Evolutionary conservation across 2,888 invertebrate genomes (phyloP), one percentile per base, ranked within the genome.

Genomic region (Chorisops tibialis): DNA sequence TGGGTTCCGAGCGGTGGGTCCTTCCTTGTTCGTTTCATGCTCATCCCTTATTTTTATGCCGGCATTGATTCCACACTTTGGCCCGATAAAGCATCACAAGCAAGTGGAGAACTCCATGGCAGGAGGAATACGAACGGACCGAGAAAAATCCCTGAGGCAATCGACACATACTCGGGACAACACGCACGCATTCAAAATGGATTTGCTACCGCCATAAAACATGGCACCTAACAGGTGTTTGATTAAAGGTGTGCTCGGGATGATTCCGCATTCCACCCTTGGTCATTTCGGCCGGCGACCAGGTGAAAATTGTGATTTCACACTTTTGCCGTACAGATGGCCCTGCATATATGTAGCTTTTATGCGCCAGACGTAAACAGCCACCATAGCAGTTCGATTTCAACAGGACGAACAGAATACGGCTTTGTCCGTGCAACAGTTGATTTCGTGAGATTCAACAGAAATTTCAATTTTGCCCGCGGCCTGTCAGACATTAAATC

Each of bases 151-250:
- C 63, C 51, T 38, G 30, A 56, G 56, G 63, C 50, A 47, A 61
- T 64, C 54, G 56, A 60, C 64, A 51, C 51, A 61, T 61, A 59
- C 51, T 58, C 49, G 48, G 47, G 51, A 61, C 64, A 61, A 54
- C 54, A 54, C 54, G 54, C 54, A 54, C 61, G 61, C 61, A 64
- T 52, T 51, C 56, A 61, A 61, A 64, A 64, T 64, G 64, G 64
- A 52, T 64, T 61, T 61, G 48, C 51, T 61, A 52, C 58, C 58
- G 52, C 61, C 64, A 64, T 64, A 61, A 64, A 64, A 64, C 64
- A 61, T 61, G 61, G 61, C 64, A 64, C 64, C 64, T 64, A 64
- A 64, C 64, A 64, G 64, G 64, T 64, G 64, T 64, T 64, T 64
- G 64, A 64, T 64, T 64, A 64, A 64, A 64, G 61, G 61, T 47